Base-by-base conservation (phyloP, 2,113 vertebrate species). In the Atlantisia rogersi region DNA sequence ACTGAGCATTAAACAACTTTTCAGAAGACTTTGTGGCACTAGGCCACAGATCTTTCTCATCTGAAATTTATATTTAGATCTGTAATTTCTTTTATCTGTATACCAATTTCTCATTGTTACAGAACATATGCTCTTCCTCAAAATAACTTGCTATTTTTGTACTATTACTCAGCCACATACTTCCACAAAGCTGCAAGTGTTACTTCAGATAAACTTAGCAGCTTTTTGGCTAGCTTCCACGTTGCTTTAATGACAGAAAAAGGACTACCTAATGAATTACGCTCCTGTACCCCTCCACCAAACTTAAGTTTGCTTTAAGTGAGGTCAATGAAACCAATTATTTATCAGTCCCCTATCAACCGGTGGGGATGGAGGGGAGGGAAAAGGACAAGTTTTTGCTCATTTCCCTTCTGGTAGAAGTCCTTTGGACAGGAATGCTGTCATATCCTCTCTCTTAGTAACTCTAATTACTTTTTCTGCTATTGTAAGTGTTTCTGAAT, bases 71-170 rank as follows among this genome's bases (percentile, higher is more conserved):
- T 92, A 95, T 96, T 97, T 96, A 96, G 92, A 75, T 86, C 15
- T 3, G 63, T 92, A 95, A 97, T 97, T 97, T 97, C 95, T 97
- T 97, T 97, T 95, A 96, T 97, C 81, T 91, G 77, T 97, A 97
- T 58, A 97, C 87, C 91, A 93, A 97, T 97, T 98, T 98, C 81
- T 95, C 95, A 98, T 97, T 98, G 96, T 97, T 98, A 95, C 93
- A 97, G 97, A 98, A 96, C 97, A 97, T 98, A 98, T 94, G 97
- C 92, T 98, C 97, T 98, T 97, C 97, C 97, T 97, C 96, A 98
- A 97, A 98, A 98, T 98, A 98, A 97, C 95, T 90, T 92, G 89
- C 97, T 98, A 98, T 98, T 98, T 98, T 97, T 97, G 82, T 95
- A 90, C 94, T 96, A 96, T 98, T 98, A 98, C 97, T 98, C 97